Evolutionary conservation across 2,888 invertebrate genomes (phyloP).

Genomic region (Diachrysia chrysitis): DNA sequence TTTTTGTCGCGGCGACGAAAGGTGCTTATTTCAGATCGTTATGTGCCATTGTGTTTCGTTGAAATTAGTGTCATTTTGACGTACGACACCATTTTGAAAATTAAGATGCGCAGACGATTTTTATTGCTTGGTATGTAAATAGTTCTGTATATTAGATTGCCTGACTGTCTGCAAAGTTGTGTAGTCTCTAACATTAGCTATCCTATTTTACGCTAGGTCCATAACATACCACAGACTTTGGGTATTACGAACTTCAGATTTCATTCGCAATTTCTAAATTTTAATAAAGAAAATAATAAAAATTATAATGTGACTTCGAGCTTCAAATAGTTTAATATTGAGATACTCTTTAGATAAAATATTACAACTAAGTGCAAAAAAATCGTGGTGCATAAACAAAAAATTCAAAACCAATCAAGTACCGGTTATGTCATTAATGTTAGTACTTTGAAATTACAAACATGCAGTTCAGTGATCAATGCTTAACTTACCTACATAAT

Average conservation of each 20-base stretch:
- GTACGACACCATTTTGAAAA: constrained; percentile 28
- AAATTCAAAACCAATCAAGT: no score
- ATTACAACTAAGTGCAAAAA: no score
- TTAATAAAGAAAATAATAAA: no score
- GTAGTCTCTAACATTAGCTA: constrained; percentile 1
- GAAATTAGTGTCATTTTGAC: constrained; percentile 24
- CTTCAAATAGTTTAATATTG: no score
- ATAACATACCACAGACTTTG: neutral
- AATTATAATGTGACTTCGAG: no score
- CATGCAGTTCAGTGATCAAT: neutral
- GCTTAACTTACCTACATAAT: neutral
- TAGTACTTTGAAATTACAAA: no score
- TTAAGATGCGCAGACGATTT: constrained; percentile 14
- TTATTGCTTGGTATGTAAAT: constrained; percentile 4
- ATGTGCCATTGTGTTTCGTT: constrained; percentile 43
- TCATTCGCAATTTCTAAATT: neutral
- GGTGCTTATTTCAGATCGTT: constrained; percentile 11
- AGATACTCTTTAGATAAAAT: no score
- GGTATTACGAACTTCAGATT: neutral
- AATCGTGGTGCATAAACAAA: no score
- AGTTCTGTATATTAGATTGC: constrained; percentile 3
- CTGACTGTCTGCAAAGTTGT: neutral
- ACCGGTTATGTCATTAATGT: no score
- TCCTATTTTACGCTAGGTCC: neutral
- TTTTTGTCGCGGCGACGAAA: constrained; percentile 28